Percentiles rank a stretch among this genome's conserved stretches.
These are phyloP conservation scores for Mythimna loreyi DNA, from an alignment of 2,888 invertebrate species.

Conservation along the genomic window DNA sequence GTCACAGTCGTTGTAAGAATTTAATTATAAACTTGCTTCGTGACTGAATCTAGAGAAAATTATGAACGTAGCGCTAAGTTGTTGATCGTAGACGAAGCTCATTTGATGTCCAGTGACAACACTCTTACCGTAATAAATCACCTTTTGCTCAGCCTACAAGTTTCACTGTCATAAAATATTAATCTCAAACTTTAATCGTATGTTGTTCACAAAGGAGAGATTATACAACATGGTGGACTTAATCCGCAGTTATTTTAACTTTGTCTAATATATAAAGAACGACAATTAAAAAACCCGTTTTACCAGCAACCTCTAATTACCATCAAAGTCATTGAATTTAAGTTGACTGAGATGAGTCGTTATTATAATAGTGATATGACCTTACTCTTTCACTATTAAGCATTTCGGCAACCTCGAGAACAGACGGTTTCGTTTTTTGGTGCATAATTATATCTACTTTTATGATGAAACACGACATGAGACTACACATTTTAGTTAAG, in stretches of 20 bases:
- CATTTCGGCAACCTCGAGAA: conserved; percentile 3
- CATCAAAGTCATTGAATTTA: conserved; percentile 39
- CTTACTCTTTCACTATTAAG: conserved; percentile 20
- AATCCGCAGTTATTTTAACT: conserved; percentile 17
- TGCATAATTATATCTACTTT: not conserved
- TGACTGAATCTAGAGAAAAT: conserved; percentile 6
- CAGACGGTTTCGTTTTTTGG: conserved; percentile 6
- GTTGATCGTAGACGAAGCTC: conserved; percentile 18
- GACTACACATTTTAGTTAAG: not conserved
- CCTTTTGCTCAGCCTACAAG: conserved; percentile 18
- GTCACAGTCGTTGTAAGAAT: conserved; percentile 17
- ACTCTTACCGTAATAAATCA: conserved; percentile 45
- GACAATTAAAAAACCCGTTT: conserved; percentile 30
- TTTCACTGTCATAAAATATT: conserved; percentile 40
- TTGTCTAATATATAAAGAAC: conserved; percentile 10
- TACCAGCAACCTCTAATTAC: conserved; percentile 33
- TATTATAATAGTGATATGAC: conserved; percentile 12
- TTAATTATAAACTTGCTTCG: conserved; percentile 9
- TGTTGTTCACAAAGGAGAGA: conserved; percentile 1
- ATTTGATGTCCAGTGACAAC: conserved; percentile 12
- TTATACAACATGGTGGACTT: conserved; percentile 10
- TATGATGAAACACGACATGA: not conserved
- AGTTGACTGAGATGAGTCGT: conserved; percentile 27
- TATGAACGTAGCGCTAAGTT: conserved; percentile 8
- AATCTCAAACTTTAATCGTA: conserved; percentile 8